A percentile compares a stretch with the other conserved stretches of the same genome.
Evolutionary conservation across 30 jellyfish, hydroid and myxozoan genomes (phyloP).

Genomic region (Aurelia aurita complex sp. Pacific): DNA sequence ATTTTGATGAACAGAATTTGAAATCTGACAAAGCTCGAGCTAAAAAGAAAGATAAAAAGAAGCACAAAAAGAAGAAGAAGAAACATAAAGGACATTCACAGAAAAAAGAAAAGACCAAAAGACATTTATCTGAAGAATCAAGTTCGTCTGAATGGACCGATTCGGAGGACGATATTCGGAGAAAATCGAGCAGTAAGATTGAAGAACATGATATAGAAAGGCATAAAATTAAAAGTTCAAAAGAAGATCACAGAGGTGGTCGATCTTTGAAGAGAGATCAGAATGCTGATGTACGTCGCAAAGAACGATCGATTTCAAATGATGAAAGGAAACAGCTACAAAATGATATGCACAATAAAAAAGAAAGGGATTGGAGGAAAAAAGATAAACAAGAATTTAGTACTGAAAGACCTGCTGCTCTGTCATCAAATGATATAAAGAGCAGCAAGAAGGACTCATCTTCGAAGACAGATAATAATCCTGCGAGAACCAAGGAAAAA

Average conservation of each 20-base stretch:
- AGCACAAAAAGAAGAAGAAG: constrained; percentile 17
- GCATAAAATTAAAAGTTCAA: not conserved
- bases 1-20: no score
- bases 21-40: not conserved
- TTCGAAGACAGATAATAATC: not conserved
- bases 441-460: not conserved
- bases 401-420: not conserved
- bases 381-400: not conserved
- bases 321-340: not conserved
- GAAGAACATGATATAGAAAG: not conserved
- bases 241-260: not conserved
- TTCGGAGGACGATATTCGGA: constrained; percentile 21
- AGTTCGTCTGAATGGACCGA: constrained; percentile 52
- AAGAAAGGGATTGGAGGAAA: not conserved
- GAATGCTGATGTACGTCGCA: not conserved
- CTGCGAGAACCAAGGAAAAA: not conserved
- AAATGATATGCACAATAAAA: not conserved
- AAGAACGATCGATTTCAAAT: not conserved
- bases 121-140: not conserved
- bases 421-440: not conserved
- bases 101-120: not conserved
- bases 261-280: not conserved
- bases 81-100: constrained; percentile 18
- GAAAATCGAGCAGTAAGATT: not conserved
- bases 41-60: constrained; percentile 19